Evolutionary conservation across 1,140 invertebrate species (phyloP), one percentile per base, ranked within the genome.

Genomic region (Oryzaephilus surinamensis): DNA sequence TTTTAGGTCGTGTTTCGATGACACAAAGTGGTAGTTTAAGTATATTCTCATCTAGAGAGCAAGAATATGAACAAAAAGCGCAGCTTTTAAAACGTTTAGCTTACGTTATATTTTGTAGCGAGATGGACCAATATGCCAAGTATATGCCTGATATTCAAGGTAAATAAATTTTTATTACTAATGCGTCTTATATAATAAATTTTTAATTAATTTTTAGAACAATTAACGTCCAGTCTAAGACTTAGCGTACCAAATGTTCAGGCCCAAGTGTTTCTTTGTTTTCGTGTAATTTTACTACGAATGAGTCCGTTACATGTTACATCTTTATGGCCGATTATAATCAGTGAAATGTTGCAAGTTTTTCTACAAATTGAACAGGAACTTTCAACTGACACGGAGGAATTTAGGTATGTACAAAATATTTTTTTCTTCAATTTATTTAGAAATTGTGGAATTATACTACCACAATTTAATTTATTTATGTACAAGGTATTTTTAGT

Each of bases 111-210:
- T 84, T 91, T 52, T 92, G 89, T 58, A 88, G 86, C 55, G 86
- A 94, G 57, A 76, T 77, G 32, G 92, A 96, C 67, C 91, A 96
- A 58, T 95, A 94, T 66, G 78, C 88, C 48, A 84, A 84, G 58
- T 84, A 86, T 46, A 87, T 94, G 77, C 86, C 88, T 10, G 90
- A 94, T 58, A 93, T 96, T 54, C 90, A 93, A 77, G 89, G 87
- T 90, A 63, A 52, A 24, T 42, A 14, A 20, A 37, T 30, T 11
- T 14, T 27, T 37, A 23, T 45, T n/a, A 12, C 14, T 15, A 11
- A 33, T 17, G 5, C 7, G 13, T 11, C 12, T 10, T 32, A 32
- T 40, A 27, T 36, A 27, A 31, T 18, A 41, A 29, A 32, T 13
- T 7, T 12, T 6, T 29, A 18, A 13, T 33, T 34, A 29, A 32